Percentiles rank a stretch among this genome's conserved stretches.
phyloP scores from a whole-genome alignment of 2,113 vertebrate species.

The Nasalis larvatus region DNA sequence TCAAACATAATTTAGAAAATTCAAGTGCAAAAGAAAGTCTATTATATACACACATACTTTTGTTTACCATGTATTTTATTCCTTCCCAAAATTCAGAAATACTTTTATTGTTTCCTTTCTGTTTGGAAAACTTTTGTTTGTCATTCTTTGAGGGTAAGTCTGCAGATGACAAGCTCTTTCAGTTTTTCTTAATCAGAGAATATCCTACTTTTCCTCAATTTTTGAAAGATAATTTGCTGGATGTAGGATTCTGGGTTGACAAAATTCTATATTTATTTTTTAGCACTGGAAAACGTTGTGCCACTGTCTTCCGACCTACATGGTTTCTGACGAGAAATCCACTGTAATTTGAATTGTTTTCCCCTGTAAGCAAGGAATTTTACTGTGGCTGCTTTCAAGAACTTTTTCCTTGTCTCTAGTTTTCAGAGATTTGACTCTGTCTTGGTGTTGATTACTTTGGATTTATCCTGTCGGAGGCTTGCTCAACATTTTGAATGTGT shows the following conservation, averaged over 20 bases:
- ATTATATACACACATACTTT: background rate
- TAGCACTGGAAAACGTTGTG: background rate
- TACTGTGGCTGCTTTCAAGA: background rate
- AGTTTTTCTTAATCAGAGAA: background rate
- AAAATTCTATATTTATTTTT: background rate
- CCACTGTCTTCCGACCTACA: background rate
- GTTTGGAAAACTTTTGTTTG: background rate
- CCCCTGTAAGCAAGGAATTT: background rate
- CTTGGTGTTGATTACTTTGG: background rate
- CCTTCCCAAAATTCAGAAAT: background rate
- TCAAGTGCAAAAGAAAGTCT: background rate
- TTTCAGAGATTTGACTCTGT: background rate
- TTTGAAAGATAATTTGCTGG: background rate
- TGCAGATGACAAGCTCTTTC: background rate
- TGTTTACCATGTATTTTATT: background rate
- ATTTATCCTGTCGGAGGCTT: background rate
- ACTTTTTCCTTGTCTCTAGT: background rate
- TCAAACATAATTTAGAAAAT: background rate
- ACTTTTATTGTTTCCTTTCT: background rate
- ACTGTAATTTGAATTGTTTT: background rate
- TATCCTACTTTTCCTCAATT: background rate
- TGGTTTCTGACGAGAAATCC: background rate
- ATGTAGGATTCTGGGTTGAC: background rate
- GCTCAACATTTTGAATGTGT: background rate
- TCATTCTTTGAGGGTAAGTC: background rate